Base-by-base conservation (phyloP, 2,113 vertebrate species). In the Rhinogobius similis region DNA sequence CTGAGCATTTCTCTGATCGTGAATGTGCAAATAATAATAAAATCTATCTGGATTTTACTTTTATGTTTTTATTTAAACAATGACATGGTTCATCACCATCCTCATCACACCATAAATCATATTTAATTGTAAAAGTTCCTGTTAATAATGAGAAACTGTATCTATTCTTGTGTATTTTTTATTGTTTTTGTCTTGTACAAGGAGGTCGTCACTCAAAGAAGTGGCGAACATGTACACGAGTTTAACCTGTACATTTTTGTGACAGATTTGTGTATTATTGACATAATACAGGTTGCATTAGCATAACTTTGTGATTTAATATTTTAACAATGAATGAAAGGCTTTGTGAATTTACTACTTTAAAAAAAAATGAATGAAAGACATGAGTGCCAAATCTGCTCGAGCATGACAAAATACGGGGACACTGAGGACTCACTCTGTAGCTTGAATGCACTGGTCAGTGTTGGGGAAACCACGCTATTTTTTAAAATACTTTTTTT, bases 361-460 rank as follows among this genome's bases (percentile, higher is more conserved):
- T 38, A 36, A 61, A 36, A 36, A 36, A 59, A 61, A 61, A 61
- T 29, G 58, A 61, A 77, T 71, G 32, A 87, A 85, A 86, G 21
- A 69, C 89, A 80, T 76, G 88, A 90, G 89, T 92, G 89, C 87
- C 92, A 92, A 92, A 92, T 82, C 86, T 87, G 80, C 83, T 78
- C 66, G 65, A 85, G 77, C 86, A 82, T 85, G 79, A 76, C 39
- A 72, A 77, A 83, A 32, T 65, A 56, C 56, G 52, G 75, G 55
- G n/a, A 70, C 46, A 55, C 46, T 61, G 52, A 32, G 4, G 76
- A 77, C 74, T 85, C 67, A 21, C 78, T 81, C 78, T 76, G 78
- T 82, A 81, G 78, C 77, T 71, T 63, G 67, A 91, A 87, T 85
- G 79, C 72, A 86, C 71, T 83, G 78, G 75, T 68, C 77, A 86